These are phyloP conservation scores for Falco punctatus DNA, from an alignment of 2,113 vertebrate genomes.

Conservation along the genomic window DNA sequence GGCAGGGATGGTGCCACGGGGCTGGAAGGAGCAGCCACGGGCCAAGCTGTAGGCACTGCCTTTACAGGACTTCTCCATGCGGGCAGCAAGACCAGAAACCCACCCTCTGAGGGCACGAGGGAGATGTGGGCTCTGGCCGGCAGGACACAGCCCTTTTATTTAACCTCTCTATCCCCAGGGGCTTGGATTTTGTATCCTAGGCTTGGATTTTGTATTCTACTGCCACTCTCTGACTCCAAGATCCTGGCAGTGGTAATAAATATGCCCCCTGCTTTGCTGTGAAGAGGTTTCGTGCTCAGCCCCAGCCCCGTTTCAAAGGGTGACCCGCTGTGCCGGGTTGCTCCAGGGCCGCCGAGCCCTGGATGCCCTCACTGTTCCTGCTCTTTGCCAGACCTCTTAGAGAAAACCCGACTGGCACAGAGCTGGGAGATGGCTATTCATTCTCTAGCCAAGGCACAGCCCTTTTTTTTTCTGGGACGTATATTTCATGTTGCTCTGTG, in stretches of 20 bases:
- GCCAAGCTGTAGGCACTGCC: neutral
- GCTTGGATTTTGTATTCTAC: neutral
- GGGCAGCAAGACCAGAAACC: neutral
- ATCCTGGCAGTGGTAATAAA: neutral
- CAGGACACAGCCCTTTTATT: neutral
- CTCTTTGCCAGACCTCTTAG: neutral
- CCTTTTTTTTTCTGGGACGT: neutral
- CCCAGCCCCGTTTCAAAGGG: neutral
- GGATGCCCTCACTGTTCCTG: neutral
- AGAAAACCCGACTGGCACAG: neutral
- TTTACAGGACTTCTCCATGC: neutral
- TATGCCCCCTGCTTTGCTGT: neutral
- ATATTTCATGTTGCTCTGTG: neutral
- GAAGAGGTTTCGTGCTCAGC: neutral
- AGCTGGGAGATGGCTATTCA: neutral
- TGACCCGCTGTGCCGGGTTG: neutral
- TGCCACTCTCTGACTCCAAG: neutral
- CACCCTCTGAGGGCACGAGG: neutral
- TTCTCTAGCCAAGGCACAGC: neutral
- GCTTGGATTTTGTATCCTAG: neutral
- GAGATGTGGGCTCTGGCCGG: neutral
- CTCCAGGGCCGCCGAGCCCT: slow-evolving; percentile 4
- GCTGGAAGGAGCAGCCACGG: neutral
- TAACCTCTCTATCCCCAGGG: neutral
- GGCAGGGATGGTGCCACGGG: neutral